Conservation (phyloP, 1,140 invertebrate species). For the Sycophila sp. region DNA sequence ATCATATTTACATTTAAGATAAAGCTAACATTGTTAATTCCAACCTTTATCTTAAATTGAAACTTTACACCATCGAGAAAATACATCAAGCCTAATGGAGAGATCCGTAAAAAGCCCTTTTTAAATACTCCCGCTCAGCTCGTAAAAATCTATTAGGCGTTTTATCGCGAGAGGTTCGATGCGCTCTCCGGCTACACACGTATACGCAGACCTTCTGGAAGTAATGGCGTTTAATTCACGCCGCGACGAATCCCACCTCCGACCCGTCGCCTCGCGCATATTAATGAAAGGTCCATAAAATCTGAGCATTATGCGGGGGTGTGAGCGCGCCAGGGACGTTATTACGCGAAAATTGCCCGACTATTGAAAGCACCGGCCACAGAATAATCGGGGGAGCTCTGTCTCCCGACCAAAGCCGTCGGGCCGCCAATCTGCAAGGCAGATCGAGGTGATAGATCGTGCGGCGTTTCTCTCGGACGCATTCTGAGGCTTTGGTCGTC, state of each 20-base stretch:
- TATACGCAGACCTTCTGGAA: background rate
- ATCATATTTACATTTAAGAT: no score
- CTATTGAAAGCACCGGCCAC: background rate
- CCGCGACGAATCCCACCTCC: background rate
- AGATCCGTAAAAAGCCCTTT: no score
- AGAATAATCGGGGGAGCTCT: background rate
- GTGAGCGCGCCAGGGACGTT: background rate
- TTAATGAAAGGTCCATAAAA: constrained; percentile 10
- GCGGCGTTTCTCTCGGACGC: background rate
- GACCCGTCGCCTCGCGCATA: constrained; percentile 8
- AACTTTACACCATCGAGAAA: no score
- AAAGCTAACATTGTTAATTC: no score
- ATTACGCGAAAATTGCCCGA: background rate
- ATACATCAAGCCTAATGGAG: no score
- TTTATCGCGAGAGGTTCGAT: background rate
- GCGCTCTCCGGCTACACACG: no score
- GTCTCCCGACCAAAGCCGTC: background rate
- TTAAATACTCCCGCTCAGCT: no score
- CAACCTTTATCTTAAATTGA: no score
- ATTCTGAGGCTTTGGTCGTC: background rate
- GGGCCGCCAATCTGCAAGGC: background rate
- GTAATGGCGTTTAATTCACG: constrained; percentile 10
- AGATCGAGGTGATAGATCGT: background rate
- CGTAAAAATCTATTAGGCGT: background rate
- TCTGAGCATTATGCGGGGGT: background rate